Evolutionary conservation across 2,888 invertebrate species (phyloP).

Genomic region (Chouioia cunea): DNA sequence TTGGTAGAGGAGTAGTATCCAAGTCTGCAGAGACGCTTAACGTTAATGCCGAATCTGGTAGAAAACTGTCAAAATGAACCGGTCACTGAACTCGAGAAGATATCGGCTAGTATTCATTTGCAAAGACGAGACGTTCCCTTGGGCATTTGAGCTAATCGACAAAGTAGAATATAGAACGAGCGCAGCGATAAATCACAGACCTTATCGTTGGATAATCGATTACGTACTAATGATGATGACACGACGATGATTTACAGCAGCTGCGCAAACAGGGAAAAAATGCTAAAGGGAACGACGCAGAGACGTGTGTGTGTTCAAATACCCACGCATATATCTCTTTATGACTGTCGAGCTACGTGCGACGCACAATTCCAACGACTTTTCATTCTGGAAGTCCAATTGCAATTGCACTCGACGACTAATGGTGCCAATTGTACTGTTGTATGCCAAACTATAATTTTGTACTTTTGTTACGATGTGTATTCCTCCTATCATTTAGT

Average conservation of each 20-base stretch:
- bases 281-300: slow-evolving; percentile 47
- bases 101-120: slow-evolving; percentile 22
- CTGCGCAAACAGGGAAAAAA: slow-evolving; percentile 21
- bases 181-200: neutral
- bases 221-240: too few relatives aligned
- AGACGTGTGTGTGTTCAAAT: slow-evolving; percentile 44
- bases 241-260: neutral
- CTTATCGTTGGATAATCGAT: too few relatives aligned
- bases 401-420: slow-evolving; percentile 41
- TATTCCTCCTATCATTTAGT: slow-evolving; percentile 1
- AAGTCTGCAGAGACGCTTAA: slow-evolving; percentile 10
- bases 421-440: slow-evolving; percentile 45
- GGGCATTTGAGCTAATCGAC: slow-evolving; percentile 33
- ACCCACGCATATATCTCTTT: neutral
- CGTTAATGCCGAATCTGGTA: slow-evolving; percentile 35
- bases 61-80: slow-evolving; percentile 23
- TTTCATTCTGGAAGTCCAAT: slow-evolving; percentile 4
- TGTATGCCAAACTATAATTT: slow-evolving; percentile 46
- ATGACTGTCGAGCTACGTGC: slow-evolving; percentile 2
- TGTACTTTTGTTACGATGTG: neutral
- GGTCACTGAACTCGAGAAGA: neutral
- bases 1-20: slow-evolving; percentile 19
- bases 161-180: neutral
- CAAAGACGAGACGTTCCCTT: slow-evolving; percentile 39
- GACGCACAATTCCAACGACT: slow-evolving; percentile 9